phyloP scores from a whole-genome alignment of 1,140 invertebrate genomes.

The Drosophila repletoides region DNA sequence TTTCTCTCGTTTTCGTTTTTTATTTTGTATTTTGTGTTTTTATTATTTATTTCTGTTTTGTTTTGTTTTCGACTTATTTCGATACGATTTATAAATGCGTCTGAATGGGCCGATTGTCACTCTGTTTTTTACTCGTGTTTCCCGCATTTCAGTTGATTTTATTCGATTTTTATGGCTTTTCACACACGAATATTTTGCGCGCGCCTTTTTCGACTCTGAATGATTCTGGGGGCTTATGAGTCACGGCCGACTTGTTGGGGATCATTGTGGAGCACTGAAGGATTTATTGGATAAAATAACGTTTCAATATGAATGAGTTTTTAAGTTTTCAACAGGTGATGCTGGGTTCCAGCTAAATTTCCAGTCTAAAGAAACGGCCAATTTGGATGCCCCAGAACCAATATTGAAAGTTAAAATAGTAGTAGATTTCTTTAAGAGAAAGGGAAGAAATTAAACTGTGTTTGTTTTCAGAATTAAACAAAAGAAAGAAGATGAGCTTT shows the following conservation, averaged over 20 bases:
- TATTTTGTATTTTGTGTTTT: constrained; percentile 22
- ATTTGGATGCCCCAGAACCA: no score
- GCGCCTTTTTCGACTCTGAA: constrained; percentile 37
- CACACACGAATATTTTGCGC: constrained; percentile 43
- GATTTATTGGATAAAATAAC: constrained; percentile 26
- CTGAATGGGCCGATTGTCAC: constrained; percentile 47
- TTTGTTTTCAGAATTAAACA: no score
- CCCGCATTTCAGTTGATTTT: constrained; percentile 58
- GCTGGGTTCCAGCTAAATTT: no score
- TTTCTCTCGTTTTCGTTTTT: constrained; percentile 1
- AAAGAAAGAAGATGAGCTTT: no score
- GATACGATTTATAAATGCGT: constrained; percentile 67
- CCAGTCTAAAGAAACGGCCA: no score
- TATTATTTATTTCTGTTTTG: constrained; percentile 1
- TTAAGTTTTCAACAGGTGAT: not conserved
- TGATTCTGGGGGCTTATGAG: constrained; percentile 39
- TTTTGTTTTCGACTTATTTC: constrained; percentile 41
- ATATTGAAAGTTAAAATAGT: no score
- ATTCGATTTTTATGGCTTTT: constrained; percentile 69
- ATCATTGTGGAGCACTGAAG: constrained; percentile 32
- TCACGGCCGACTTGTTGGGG: constrained; percentile 42
- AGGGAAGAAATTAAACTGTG: no score
- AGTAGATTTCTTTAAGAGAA: no score
- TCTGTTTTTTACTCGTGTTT: constrained; percentile 55
- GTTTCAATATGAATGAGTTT: not conserved